Evolutionary conservation across 1,140 invertebrate species (phyloP).

Genomic region (Batillaria attramentaria): DNA sequence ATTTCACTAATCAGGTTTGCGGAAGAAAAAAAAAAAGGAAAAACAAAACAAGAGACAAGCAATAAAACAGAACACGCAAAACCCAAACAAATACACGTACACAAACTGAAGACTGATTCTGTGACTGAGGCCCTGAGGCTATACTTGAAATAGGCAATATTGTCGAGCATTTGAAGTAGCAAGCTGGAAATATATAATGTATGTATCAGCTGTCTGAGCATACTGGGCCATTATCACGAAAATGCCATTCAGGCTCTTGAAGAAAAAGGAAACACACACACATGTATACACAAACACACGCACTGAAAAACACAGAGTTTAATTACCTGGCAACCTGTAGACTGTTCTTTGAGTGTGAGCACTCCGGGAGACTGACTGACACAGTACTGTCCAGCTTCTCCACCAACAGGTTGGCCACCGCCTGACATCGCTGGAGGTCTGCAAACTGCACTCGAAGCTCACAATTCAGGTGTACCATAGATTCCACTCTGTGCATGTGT

Average conservation of each 20-base stretch:
- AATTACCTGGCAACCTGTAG: slow-evolving; percentile 64
- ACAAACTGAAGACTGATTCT: no score
- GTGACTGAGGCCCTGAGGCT: no score
- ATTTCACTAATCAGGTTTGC: no score
- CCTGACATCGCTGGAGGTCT: slow-evolving; percentile 65
- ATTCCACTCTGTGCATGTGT: slow-evolving; percentile 55
- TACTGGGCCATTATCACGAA: no score
- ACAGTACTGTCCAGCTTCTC: slow-evolving; percentile 69
- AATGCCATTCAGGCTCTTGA: no score
- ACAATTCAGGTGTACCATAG: slow-evolving; percentile 54
- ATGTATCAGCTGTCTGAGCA: no score
- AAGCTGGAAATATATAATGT: no score
- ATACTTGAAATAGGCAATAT: neutral
- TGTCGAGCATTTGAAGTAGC: no score
- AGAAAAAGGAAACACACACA: no score
- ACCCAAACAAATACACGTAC: neutral
- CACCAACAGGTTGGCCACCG: slow-evolving; percentile 63
- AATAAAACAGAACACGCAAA: neutral
- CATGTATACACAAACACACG: neutral
- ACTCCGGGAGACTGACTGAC: slow-evolving; percentile 61
- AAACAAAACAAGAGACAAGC: neutral
- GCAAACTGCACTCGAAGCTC: slow-evolving; percentile 62
- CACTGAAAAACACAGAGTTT: neutral
- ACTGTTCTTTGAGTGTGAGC: slow-evolving; percentile 62
- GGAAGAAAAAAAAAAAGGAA: neutral